Evolutionary conservation across 2,113 vertebrate genomes (phyloP), one percentile per base, ranked within the genome.

Genomic region (Naja naja): DNA sequence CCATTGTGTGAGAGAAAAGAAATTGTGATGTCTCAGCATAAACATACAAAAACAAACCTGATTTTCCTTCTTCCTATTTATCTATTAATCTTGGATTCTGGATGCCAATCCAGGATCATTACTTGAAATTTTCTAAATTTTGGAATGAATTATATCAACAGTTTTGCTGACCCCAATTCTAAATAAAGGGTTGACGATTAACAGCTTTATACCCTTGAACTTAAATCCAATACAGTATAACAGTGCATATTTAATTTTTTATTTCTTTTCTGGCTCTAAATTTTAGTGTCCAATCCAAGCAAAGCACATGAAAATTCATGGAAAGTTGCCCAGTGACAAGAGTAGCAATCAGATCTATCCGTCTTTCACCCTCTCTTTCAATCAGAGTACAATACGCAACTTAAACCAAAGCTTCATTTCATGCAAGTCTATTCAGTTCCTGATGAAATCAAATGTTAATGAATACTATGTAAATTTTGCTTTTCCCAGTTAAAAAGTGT

Each of bases 371-470:
- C 20, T 87, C n/a, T 93, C 81, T 91, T 91, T 87, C 89, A 91
- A 86, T 14, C 90, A 81, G 43, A 53, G 64, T 45, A 89, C 64
- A 49, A 47, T 93, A 90, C 58, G 11, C 4, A 90, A 53, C 81
- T 55, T 81, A 85, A 93, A 89, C 43, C 16, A 91, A 20, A n/a
- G 20, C 52, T 91, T 52, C 8, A 90, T 58, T 85, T 89, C 60
- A 92, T 55, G 25, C 52, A 90, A 0, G 0, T 52, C 55, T 91
- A 55, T 64, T 93, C 49, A 93, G 94, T 47, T n/a, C 89, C 89
- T 34, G 54, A 12, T 90, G 85, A 91, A 90, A 95, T 94, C 74
- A 93, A 11, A 92, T 22, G 91, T 92, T 91, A 94, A 53, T 69
- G 90, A 22, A 2, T 0, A 0, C 53, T 91, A 30, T 56, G 91